These are phyloP conservation scores for Muscina levida DNA, from an alignment of 2,888 invertebrate genomes.

Conservation along the genomic window DNA sequence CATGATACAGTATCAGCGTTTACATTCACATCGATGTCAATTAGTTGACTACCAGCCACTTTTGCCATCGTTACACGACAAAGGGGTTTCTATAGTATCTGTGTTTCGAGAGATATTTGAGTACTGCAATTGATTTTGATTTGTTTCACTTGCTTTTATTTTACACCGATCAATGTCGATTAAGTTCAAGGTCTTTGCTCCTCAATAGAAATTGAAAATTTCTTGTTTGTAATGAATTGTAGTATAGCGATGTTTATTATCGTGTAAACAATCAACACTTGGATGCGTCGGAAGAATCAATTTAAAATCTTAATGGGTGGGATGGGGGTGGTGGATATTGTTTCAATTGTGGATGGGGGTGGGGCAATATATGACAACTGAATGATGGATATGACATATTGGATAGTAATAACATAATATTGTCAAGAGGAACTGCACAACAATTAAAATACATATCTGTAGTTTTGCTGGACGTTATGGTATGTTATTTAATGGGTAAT, in stretches of 20 bases:
- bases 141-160: background rate
- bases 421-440: too few relatives aligned
- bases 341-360: too few relatives aligned
- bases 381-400: too few relatives aligned
- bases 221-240: constrained; percentile 30
- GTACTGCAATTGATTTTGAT: background rate
- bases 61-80: background rate
- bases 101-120: too few relatives aligned
- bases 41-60: too few relatives aligned
- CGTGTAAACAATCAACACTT: constrained; percentile 1
- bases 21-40: background rate
- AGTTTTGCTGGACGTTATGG: too few relatives aligned
- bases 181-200: constrained; percentile 52
- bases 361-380: too few relatives aligned
- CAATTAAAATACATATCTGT: too few relatives aligned
- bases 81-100: background rate
- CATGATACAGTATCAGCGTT: too few relatives aligned
- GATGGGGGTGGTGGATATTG: too few relatives aligned
- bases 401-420: too few relatives aligned
- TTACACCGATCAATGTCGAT: background rate
- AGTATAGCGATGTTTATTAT: background rate
- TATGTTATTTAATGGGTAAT: too few relatives aligned
- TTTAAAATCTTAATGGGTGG: constrained; percentile 1
- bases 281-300: background rate
- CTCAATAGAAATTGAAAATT: constrained; percentile 32